Base-by-base conservation (phyloP, 2,797 vertebrate species). In the Poecilia wingei region DNA sequence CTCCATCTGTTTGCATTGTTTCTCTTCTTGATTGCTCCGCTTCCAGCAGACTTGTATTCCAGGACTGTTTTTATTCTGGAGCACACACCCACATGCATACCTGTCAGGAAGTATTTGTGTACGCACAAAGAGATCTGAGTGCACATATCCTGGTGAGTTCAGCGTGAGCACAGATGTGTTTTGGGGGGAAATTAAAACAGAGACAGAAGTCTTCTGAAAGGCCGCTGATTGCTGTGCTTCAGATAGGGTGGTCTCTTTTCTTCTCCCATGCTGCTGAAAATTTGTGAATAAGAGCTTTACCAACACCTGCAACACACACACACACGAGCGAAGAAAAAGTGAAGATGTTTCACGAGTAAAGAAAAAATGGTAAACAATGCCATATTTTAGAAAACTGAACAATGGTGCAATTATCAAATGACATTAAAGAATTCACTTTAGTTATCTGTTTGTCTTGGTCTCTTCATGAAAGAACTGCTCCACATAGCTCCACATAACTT, bases 1-100 rank as follows among this genome's bases (percentile, higher is more conserved):
- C 77, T 90, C 90, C 92, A 94, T 94, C 91, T 94, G 93, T 90
- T 93, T 86, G 83, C 74, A 91, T 92, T 92, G 91, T 93, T 88
- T 85, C 79, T 71, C 59, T 78, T 68, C 85, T 88, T 90, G 84
- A 92, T 92, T 91, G 84, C 88, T 80, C 64, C 1, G 77, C 89
- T 91, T 88, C 82, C 80, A 88, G 87, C 86, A 80, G 86, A 87
- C 86, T 89, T 90, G 82, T 80, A 84, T 90, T 92, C 57, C 77
- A 82, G 75, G 82, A 84, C 74, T 79, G 55, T 87, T 88, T 71
- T 90, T 82, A 84, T 82, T 89, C 85, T 78, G 41, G 75, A 87
- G 74, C 80, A 61, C 78, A 83, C 81, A 71, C 88, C 76, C 87
- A 93, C 82, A 72, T 55, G 13, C 79, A 81, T 84, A 91, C 89